A percentile compares a stretch with the other conserved stretches of the same genome.
Evolutionary conservation across 2,113 vertebrate genomes (phyloP).

Genomic region (Carettochelys insculpta): DNA sequence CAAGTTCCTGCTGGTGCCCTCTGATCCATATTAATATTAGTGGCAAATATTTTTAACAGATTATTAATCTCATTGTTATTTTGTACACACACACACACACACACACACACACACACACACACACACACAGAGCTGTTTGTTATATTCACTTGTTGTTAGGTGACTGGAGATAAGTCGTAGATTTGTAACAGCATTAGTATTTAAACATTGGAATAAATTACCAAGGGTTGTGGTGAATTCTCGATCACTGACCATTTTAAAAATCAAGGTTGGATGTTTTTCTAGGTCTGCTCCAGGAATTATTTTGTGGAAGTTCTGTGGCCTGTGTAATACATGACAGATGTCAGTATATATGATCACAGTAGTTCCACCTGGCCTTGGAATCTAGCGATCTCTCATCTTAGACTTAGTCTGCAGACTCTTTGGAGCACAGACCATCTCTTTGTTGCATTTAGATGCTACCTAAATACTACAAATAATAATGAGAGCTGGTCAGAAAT

Average conservation of each 20-base stretch:
- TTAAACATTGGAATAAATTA: background rate
- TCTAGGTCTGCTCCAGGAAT: background rate
- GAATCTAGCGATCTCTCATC: background rate
- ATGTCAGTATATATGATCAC: background rate
- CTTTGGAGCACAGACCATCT: background rate
- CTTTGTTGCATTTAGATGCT: background rate
- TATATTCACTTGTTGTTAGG: background rate
- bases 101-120: too few species aligned
- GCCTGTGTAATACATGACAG: background rate
- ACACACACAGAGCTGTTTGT: too few species aligned
- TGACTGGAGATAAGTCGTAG: background rate
- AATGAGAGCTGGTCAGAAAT: background rate
- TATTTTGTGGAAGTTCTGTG: background rate
- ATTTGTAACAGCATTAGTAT: background rate
- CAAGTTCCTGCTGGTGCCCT: background rate
- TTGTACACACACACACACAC: too few species aligned
- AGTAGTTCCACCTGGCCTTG: background rate
- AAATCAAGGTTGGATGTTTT: background rate
- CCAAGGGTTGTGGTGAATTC: background rate
- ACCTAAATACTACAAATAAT: background rate
- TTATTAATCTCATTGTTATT: background rate
- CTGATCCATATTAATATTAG: background rate
- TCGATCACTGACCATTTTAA: background rate
- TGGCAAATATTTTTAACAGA: background rate
- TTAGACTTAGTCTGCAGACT: too few species aligned